Evolutionary conservation across 2,888 invertebrate species (phyloP).

Genomic region (Limnephilus marmoratus): DNA sequence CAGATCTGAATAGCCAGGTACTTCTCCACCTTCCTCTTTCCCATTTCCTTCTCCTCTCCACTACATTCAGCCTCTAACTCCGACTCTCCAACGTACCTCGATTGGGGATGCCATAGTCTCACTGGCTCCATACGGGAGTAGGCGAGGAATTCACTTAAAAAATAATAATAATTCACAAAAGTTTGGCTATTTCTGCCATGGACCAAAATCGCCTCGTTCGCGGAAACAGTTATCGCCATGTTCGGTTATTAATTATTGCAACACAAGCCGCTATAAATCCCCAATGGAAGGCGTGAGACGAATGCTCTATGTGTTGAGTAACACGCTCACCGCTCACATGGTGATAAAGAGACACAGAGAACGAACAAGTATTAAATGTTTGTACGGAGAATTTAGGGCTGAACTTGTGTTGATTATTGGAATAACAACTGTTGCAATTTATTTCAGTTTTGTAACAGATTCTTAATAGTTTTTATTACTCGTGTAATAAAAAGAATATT

Average conservation of each 20-base stretch:
- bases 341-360: neutral
- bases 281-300: neutral
- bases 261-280: slow-evolving; percentile 8
- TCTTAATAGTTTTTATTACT: neutral
- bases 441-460: neutral
- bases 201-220: neutral
- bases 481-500: no score
- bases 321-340: no score
- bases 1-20: no score
- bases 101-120: no score
- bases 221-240: neutral
- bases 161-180: neutral
- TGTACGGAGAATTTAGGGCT: neutral
- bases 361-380: neutral
- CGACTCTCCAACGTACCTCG: no score
- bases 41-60: no score
- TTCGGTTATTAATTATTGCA: slow-evolving; percentile 17
- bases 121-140: no score
- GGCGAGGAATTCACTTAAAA: no score
- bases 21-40: no score
- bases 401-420: neutral
- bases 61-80: no score
- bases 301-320: neutral
- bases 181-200: neutral
- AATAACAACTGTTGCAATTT: neutral